Evolutionary conservation across 2,113 vertebrate species (phyloP), one percentile per base, ranked within the genome.

Genomic region (Brachionichthys hirsutus): DNA sequence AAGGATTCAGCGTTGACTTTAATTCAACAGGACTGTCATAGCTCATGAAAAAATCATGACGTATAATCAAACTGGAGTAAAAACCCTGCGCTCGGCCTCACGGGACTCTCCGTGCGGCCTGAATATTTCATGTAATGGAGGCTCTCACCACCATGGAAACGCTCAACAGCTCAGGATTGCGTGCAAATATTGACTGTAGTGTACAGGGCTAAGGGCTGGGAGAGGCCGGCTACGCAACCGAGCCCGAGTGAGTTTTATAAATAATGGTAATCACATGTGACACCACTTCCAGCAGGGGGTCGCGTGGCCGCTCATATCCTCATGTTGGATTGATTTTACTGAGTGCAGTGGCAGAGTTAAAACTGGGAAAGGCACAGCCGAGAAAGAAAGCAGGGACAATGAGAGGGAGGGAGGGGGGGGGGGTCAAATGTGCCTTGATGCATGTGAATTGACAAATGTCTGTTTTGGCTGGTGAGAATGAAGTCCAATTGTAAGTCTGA

Each of bases 1-100:
- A 85, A 89, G 85, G 83, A 87, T 90, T 85, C 87, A 45, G 89
- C 80, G 84, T 91, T 95, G 94, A 97, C 75, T 90, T 83, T 97
- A 95, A 96, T 95, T 92, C 88, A 80, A 90, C 83, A 91, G 88
- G 95, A 95, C 94, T 96, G 91, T 92, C 92, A 88, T 82, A 91
- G 88, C 91, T 96, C 94, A 97, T 97, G 93, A 95, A 97, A 97
- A 92, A 97, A 96, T 94, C 93, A 97, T 97, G 92, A 92, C 90
- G 90, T 92, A 93, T 95, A 89, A 96, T 95, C 94, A 95, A 96
- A 96, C 95, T 90, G 93, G 91, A 91, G 85, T 90, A 92, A 94
- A 95, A 96, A 92, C 89, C 87, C 88, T 91, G 91, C 84, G 89
- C 92, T 87, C 81, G 80, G 91, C 91, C 93, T 94, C 94, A 87